Conservation (phyloP, 2,113 vertebrate genomes). For the Sterrhoptilus dennistouni region DNA sequence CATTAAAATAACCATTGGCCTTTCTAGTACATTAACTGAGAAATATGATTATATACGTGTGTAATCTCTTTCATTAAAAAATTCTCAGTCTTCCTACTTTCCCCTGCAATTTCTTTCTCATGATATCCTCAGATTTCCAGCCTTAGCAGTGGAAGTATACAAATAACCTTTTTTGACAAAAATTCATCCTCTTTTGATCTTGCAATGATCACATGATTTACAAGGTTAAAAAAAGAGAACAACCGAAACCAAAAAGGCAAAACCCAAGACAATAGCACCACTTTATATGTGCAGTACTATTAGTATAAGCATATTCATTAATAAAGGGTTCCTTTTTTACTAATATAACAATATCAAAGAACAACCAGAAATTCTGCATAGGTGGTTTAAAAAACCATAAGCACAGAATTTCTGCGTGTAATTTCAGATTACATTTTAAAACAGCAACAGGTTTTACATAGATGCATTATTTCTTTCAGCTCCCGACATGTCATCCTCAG, state of each 20-base stretch:
- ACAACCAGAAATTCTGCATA: not conserved
- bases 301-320: not conserved
- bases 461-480: not conserved
- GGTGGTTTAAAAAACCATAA: not conserved
- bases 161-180: not conserved
- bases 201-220: not conserved
- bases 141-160: not conserved
- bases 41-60: not conserved
- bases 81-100: fast-evolving
- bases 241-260: not conserved
- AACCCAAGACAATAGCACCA: not conserved
- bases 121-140: not conserved
- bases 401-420: not conserved
- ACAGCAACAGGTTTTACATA: not conserved
- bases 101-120: not conserved
- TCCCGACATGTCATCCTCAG: not conserved
- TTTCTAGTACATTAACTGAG: not conserved
- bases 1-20: not conserved
- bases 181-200: not conserved
- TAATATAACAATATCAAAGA: not conserved
- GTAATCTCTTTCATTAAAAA: not conserved
- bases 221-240: not conserved
- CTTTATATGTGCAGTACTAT: not conserved
- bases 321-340: not conserved
- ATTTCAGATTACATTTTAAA: not conserved